Base-by-base conservation (phyloP, 2,888 invertebrate genomes). In the Sturmia bella region DNA sequence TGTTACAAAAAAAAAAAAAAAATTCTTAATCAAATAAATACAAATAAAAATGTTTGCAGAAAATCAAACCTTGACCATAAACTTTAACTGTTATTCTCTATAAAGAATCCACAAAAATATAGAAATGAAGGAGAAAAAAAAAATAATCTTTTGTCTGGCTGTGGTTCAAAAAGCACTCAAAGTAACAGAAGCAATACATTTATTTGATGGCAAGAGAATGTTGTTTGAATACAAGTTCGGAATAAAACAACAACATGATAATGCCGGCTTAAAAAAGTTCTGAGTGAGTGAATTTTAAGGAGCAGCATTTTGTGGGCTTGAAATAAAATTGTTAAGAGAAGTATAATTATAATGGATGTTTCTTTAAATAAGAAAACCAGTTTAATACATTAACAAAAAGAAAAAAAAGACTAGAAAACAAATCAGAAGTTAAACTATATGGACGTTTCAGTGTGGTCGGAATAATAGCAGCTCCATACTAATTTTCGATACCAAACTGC, bases 41-140 rank as follows among this genome's bases (percentile, higher is more conserved):
- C 5, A 48, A 48, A 48, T 21, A 2, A 21, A 57, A 15, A 59
- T 15, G 43, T 66, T 3, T 32, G 32, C 32, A 7, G 32, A 32
- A 21, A 19, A 27, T 50, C 1, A 19, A 70, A 50, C 81, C 81
- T 81, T 81, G 81, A 77, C 77, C 73, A 73, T 81, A 73, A 81
- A 81, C 81, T 81, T 43, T 45, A 77, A 59, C 56, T 39, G 43
- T 63, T 45, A 69, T 63, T 56, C 48, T 64, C 19, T n/a, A 39
- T 6, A 43, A 50, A 63, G 24, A 37, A 69, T 59, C 56, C 39
- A 21, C n/a, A 13, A 17, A 39, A 43, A 12, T 9, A 24, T 7
- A 27, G n/a, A 15, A 59, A 2, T 24, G 4, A n/a, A 43, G 12
- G 41, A 21, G 12, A 32, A 39, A 43, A 68, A 21, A 17, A 39